phyloP scores from a whole-genome alignment of 2,888 invertebrate species.

The Brachynemurus nebulosus region DNA sequence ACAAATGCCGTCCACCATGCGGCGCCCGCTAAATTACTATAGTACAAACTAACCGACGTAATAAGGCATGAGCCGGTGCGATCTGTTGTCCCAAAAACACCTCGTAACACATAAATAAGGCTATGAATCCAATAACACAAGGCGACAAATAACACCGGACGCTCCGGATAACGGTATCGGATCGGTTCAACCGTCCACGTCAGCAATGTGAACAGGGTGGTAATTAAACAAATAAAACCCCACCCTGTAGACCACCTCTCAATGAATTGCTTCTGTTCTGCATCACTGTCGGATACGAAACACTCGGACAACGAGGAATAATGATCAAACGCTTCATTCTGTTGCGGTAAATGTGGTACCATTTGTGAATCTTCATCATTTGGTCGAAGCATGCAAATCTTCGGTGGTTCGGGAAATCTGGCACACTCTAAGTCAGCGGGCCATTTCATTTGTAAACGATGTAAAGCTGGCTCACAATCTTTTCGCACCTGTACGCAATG shows the following conservation, averaged over 20 bases:
- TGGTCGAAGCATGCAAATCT: conserved; percentile 62
- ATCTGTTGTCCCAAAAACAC: conserved; percentile 36
- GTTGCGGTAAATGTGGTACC: conserved; percentile 13
- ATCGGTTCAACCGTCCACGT: conserved; percentile 84
- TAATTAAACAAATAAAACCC: conserved; percentile 62
- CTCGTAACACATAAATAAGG: conserved; percentile 56
- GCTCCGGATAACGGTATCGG: conserved; percentile 83
- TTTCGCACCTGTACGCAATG: conserved; percentile 65
- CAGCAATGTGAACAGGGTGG: conserved; percentile 68
- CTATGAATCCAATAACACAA: conserved; percentile 75
- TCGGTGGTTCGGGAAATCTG: conserved; percentile 59
- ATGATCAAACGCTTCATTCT: background rate
- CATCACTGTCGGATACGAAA: conserved; percentile 20
- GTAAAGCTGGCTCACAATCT: conserved; percentile 58
- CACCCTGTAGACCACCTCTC: conserved; percentile 64
- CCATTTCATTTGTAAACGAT: conserved; percentile 48
- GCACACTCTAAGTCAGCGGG: conserved; percentile 64
- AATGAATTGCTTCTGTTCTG: conserved; percentile 52
- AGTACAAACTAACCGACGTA: conserved; percentile 6
- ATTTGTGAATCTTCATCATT: conserved; percentile 12
- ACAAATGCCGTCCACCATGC: conserved; percentile 10
- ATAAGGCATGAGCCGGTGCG: conserved; percentile 2
- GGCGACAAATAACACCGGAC: conserved; percentile 81
- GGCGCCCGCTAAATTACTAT: conserved; percentile 3
- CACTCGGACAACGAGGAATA: conserved; percentile 1